Base-by-base conservation (phyloP, 2,888 invertebrate genomes). In the Euphydryas editha region DNA sequence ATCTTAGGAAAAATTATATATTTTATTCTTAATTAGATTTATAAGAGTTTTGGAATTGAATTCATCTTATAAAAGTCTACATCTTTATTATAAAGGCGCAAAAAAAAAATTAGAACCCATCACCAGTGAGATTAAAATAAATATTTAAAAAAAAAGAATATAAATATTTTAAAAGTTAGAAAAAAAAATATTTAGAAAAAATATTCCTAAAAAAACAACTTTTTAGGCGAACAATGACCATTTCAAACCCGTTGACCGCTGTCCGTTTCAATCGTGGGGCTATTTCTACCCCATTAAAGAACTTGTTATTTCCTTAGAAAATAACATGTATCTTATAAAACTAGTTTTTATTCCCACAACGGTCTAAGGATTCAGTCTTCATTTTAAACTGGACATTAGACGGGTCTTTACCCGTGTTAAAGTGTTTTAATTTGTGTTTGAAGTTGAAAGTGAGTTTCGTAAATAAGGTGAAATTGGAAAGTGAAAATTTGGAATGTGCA, bases 281-380 rank as follows among this genome's bases (percentile, higher is more conserved):
- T 67, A 59, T 24, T 63, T 47, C 56, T 62, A 68, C 68, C 72
- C 61, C 36, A 54, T 51, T 59, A 59, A 55, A 4, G 44, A 59
- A 64, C 64, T 51, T 36, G 47, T 65, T 69, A 62, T 56, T 72
- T 60, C 59, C 59, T 17, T 49, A 65, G 39, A 56, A 55, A 17
- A 58, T 24, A 15, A 24, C 21, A 24, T 13, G 24, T 65, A 54
- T 69, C 64, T 71, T 64, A 54, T 7, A 54, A 69, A 74, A 73
- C 74, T 55, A 18, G 74, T 74, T 73, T 68, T 13, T 5, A 15
- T 73, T 75, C 74, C 64, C 74, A 74, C 68, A 66, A 49, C 67
- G 72, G 73, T 60, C 72, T 74, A 58, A 17, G 17, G 18, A 57
- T 62, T 55, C 55, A 17, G 55, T 59, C 58, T 56, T 72, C 65